Conservation (phyloP, 2,888 invertebrate species). For the Chromoteleia sp. region DNA sequence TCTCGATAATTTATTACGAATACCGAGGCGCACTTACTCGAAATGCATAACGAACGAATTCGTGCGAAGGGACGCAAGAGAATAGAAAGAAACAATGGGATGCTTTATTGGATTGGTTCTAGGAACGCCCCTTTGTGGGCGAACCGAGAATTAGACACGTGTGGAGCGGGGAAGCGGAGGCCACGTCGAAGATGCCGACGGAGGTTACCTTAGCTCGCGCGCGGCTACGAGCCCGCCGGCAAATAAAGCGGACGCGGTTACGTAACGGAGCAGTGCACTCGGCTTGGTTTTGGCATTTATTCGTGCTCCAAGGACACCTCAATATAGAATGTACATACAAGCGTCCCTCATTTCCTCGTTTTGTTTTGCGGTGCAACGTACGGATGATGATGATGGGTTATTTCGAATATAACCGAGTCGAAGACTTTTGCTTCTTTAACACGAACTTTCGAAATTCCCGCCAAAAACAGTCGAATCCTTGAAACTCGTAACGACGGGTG, state of each 20-base stretch:
- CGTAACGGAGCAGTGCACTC: conserved; percentile 83
- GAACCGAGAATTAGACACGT: conserved; percentile 63
- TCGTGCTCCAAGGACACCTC: conserved; percentile 81
- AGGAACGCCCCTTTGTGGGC: conserved; percentile 63
- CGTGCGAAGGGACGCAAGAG: conserved; percentile 16
- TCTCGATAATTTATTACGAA: conserved; percentile 15
- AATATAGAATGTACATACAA: conserved; percentile 64
- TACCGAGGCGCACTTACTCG: conserved; percentile 8
- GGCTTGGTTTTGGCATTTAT: conserved; percentile 78
- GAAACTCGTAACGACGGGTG: no score
- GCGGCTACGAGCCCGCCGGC: conserved; percentile 77
- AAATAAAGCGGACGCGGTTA: conserved; percentile 76
- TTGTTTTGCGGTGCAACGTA: conserved; percentile 53
- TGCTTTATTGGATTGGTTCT: conserved; percentile 65
- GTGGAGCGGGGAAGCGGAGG: conserved; percentile 35
- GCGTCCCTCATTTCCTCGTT: conserved; percentile 50
- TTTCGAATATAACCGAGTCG: no score
- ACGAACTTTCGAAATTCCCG: no score
- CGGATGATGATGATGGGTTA: conserved; percentile 12
- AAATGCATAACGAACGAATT: conserved; percentile 49
- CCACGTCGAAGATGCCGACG: conserved; percentile 52
- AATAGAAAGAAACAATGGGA: conserved; percentile 59
- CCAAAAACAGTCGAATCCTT: no score
- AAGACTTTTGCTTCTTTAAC: no score
- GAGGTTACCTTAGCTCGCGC: conserved; percentile 61